Percentiles rank a stretch among this genome's conserved stretches.
These are phyloP conservation scores for Malurus cyaneus DNA, from an alignment of 2,113 vertebrate genomes.

Conservation along the genomic window DNA sequence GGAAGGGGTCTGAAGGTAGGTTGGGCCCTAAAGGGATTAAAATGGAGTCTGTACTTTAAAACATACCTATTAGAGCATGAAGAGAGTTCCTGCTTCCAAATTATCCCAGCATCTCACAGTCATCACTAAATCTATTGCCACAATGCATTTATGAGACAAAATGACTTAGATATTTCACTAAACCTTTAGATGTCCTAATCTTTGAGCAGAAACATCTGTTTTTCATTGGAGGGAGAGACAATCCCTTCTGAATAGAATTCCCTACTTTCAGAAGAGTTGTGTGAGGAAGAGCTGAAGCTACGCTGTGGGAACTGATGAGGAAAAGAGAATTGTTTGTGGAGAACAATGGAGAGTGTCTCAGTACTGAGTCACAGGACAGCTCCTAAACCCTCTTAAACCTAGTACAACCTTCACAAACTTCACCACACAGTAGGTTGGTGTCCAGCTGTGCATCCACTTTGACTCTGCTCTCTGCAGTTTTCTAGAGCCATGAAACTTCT, in stretches of 20 bases:
- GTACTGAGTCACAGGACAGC: neutral
- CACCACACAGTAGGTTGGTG: neutral
- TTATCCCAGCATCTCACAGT: neutral
- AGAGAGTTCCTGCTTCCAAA: neutral
- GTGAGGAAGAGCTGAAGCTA: neutral
- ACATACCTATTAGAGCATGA: neutral
- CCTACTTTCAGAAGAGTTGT: neutral
- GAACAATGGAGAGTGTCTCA: neutral
- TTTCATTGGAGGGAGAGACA: neutral
- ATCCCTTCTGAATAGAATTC: neutral
- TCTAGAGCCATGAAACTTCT: neutral
- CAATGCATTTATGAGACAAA: neutral
- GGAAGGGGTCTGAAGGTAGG: neutral
- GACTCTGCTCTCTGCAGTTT: neutral
- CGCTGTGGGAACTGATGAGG: neutral
- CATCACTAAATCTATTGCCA: neutral
- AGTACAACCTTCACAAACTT: neutral
- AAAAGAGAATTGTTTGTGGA: neutral
- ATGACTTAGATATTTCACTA: neutral
- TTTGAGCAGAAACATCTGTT: neutral
- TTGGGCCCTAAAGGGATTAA: neutral
- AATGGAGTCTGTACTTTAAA: neutral
- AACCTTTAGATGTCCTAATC: neutral
- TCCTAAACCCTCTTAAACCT: neutral
- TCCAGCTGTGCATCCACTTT: neutral